These are phyloP conservation scores for Clanis bilineata DNA, from an alignment of 2,888 invertebrate genomes.

Conservation along the genomic window DNA sequence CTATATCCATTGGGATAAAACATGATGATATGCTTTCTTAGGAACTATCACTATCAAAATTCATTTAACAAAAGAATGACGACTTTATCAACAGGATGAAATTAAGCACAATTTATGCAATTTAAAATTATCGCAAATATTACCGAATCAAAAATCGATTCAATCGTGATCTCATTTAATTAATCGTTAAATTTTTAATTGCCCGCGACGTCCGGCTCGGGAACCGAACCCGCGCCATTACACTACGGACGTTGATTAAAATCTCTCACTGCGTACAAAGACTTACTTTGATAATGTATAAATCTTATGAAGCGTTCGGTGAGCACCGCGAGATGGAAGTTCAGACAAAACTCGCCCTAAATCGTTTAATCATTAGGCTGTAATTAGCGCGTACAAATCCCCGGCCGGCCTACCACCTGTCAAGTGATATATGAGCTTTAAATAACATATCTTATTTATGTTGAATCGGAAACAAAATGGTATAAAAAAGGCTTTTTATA, in stretches of 20 bases:
- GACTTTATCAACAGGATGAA: neutral
- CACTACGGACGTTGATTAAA: slow-evolving; percentile 72
- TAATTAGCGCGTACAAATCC: slow-evolving; percentile 39
- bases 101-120: neutral
- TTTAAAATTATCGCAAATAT: slow-evolving; percentile 4
- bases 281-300: slow-evolving; percentile 78
- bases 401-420: slow-evolving; percentile 76
- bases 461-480: slow-evolving; percentile 80
- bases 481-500: slow-evolving; percentile 75
- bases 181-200: slow-evolving; percentile 55
- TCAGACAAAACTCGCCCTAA: slow-evolving; percentile 45
- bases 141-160: neutral
- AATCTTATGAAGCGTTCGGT: slow-evolving; percentile 73
- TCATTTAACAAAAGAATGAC: neutral
- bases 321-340: slow-evolving; percentile 44
- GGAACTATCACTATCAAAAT: too few relatives aligned
- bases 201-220: slow-evolving; percentile 45
- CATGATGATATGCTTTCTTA: too few relatives aligned
- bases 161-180: slow-evolving; percentile 35
- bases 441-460: slow-evolving; percentile 84
- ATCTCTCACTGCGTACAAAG: slow-evolving; percentile 78
- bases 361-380: slow-evolving; percentile 34
- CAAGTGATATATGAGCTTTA: slow-evolving; percentile 81
- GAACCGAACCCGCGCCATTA: slow-evolving; percentile 44
- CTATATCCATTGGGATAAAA: too few relatives aligned